Percentiles rank a stretch among this genome's conserved stretches.
phyloP scores from a whole-genome alignment of 2,113 vertebrate genomes.

The Austrofundulus limnaeus region DNA sequence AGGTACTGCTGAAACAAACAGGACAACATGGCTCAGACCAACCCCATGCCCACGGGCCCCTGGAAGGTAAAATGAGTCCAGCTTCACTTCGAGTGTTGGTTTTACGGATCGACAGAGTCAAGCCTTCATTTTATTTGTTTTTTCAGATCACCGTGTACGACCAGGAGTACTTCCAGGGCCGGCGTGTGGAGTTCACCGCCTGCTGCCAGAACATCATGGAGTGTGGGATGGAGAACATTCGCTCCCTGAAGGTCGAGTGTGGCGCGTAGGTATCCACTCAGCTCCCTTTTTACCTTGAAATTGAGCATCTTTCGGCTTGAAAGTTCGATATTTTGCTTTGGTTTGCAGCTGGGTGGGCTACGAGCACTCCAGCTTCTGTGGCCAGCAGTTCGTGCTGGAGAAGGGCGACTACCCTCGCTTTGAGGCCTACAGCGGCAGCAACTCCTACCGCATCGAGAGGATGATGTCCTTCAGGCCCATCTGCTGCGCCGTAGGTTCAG shows the following conservation, averaged over 20 bases:
- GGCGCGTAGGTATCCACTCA: constrained; percentile 85
- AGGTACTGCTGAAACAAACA: constrained; percentile 65
- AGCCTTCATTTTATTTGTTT: neutral
- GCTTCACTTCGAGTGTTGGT: neutral
- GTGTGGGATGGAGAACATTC: constrained; percentile 89
- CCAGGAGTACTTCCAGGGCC: constrained; percentile 95
- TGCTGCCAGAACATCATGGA: constrained; percentile 94
- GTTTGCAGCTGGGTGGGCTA: constrained; percentile 90
- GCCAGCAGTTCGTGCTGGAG: constrained; percentile 97
- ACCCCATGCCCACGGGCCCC: constrained; percentile 85
- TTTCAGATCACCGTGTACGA: constrained; percentile 94
- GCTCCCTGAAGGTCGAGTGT: constrained; percentile 93
- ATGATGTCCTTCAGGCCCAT: constrained; percentile 97
- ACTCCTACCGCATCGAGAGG: constrained; percentile 93
- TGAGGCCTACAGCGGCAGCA: constrained; percentile 95
- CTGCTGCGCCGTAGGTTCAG: constrained; percentile 88
- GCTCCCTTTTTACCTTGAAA: neutral
- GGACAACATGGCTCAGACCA: constrained; percentile 88
- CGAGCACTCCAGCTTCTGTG: constrained; percentile 93
- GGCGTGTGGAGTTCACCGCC: constrained; percentile 91
- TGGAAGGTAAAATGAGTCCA: constrained; percentile 88
- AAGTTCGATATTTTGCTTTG: neutral
- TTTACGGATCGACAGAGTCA: neutral
- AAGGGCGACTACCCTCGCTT: constrained; percentile 96
- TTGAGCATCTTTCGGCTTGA: neutral